Conservation (phyloP, 2,888 invertebrate genomes). For the Neuroscelio doddi region DNA sequence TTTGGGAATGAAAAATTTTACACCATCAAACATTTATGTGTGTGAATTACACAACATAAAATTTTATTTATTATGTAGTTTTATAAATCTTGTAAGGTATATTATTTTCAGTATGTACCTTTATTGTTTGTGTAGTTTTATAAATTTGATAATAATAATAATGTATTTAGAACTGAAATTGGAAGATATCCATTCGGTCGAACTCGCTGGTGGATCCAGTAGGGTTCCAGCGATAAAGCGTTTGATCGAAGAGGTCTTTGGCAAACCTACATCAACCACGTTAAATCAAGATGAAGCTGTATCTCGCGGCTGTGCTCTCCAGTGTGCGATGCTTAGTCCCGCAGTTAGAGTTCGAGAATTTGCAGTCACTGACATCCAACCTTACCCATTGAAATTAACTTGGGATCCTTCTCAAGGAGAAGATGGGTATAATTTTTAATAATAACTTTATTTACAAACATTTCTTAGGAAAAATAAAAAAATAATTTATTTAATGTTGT, state of each 20-base stretch:
- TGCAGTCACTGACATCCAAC: slow-evolving; percentile 92
- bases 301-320: slow-evolving; percentile 94
- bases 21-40: too few species aligned
- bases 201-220: slow-evolving; percentile 96
- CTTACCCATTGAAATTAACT: slow-evolving; percentile 87
- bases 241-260: slow-evolving; percentile 89
- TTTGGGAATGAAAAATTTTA: too few species aligned
- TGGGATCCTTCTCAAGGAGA: slow-evolving; percentile 83
- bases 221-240: slow-evolving; percentile 94
- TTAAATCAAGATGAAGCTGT: slow-evolving; percentile 99
- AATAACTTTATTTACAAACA: too few species aligned
- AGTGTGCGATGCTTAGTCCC: slow-evolving; percentile 98
- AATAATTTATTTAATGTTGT: too few species aligned
- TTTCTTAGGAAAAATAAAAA: too few species aligned
- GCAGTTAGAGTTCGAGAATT: slow-evolving; percentile 98
- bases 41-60: too few species aligned
- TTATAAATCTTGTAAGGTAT: too few species aligned
- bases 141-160: too few species aligned
- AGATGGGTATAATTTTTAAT: slow-evolving; percentile 75
- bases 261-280: slow-evolving; percentile 92
- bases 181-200: slow-evolving; percentile 94
- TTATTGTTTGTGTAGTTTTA: too few species aligned
- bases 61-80: neutral
- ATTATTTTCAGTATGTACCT: too few species aligned
- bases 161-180: slow-evolving; percentile 84